Base-by-base conservation (phyloP, 2,797 vertebrate genomes). In the Tapirus indicus region DNA sequence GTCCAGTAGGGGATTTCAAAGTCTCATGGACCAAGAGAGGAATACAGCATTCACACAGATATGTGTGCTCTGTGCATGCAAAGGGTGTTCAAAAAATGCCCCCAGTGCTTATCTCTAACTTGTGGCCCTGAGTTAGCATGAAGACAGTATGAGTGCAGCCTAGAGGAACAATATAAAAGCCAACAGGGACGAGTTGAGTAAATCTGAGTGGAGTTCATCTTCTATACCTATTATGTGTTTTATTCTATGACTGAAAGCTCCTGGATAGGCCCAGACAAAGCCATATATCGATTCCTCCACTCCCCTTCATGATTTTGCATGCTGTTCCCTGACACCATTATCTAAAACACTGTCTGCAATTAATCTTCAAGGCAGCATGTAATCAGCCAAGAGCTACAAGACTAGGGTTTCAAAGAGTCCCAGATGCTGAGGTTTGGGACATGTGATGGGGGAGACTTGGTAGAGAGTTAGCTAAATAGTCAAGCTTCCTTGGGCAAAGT, bases 281-380 rank as follows among this genome's bases (percentile, higher is more conserved):
- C 91, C 97, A 94, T 6, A 0, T 97, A 98, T 98, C 4, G 97
- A 98, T 98, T 98, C 66, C 44, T 56, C 18, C 78, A 62, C 91
- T 94, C n/a, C 14, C 44, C 86, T 88, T 97, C 90, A 92, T 35
- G 16, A 38, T 49, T 85, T 97, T 97, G 95, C 94, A 97, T 96
- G 62, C 91, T 98, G 1, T 72, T 97, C 95, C 95, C 95, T 77
- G 69, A 98, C 97, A 98, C 97, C 94, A 97, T 98, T 98, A 98
- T 98, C 98, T 97, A 96, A 98, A 98, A 93, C 94, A 97, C 87
- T 96, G 97, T 96, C 97, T 98, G 98, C 97, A 99, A 98, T 99
- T 98, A 99, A 98, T 99, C 98, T 98, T 98, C 95, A 4, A 91
- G 97, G 97, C 95, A 98, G 96, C 95, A 66, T 97, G 83, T 96